phyloP scores from a whole-genome alignment of 2,888 invertebrate genomes.

The Ischnus inquisitorius region DNA sequence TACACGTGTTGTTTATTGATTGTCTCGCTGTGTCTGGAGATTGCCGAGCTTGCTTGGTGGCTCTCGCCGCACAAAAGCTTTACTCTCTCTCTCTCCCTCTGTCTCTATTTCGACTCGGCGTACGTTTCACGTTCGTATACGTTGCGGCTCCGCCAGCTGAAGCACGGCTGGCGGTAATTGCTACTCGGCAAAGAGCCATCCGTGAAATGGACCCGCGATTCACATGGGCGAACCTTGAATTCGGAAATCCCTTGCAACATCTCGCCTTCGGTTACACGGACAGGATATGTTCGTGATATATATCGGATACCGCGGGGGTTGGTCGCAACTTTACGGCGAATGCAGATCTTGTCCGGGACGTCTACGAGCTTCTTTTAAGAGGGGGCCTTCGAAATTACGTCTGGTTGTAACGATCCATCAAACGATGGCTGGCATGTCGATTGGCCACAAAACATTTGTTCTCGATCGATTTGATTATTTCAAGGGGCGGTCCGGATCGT shows the following conservation, averaged over 20 bases:
- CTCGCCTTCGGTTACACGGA: slow-evolving; percentile 26
- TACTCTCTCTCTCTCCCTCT: neutral
- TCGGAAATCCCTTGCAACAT: slow-evolving; percentile 57
- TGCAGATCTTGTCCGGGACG: slow-evolving; percentile 17
- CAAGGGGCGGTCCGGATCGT: too few species aligned
- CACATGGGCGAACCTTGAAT: slow-evolving; percentile 63
- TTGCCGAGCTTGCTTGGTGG: slow-evolving; percentile 52
- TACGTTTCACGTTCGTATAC: slow-evolving; percentile 58
- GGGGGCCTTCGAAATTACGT: too few species aligned
- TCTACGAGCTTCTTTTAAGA: neutral
- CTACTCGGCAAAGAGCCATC: slow-evolving; percentile 74
- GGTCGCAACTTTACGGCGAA: slow-evolving; percentile 1
- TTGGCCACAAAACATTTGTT: too few species aligned
- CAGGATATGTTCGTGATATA: slow-evolving; percentile 24
- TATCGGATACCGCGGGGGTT: neutral
- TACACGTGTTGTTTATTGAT: slow-evolving; percentile 85
- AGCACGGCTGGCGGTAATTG: slow-evolving; percentile 82
- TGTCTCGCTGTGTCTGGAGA: slow-evolving; percentile 82
- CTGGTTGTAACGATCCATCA: too few species aligned
- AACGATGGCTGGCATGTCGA: too few species aligned
- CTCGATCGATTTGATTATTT: too few species aligned
- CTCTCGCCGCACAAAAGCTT: slow-evolving; percentile 45
- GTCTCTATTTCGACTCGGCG: slow-evolving; percentile 23
- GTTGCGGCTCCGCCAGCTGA: slow-evolving; percentile 73
- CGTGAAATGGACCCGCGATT: slow-evolving; percentile 73